phyloP scores from a whole-genome alignment of 2,113 vertebrate species.

The Entosphenus tridentatus region DNA sequence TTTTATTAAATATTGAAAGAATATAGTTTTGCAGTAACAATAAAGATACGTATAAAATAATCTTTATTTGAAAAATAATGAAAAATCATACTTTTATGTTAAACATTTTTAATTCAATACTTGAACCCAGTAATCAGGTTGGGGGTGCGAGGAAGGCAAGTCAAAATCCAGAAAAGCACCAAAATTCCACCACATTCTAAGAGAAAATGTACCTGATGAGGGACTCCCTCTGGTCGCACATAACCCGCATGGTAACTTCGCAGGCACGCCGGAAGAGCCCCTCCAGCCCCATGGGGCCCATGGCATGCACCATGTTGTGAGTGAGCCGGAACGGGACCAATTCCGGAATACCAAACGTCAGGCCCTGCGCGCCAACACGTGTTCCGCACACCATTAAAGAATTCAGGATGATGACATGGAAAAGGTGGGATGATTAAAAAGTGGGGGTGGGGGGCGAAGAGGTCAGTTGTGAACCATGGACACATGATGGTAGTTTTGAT shows the following conservation, averaged over 20 bases:
- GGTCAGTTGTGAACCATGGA: too few species aligned
- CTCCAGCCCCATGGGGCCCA: constrained; percentile 95
- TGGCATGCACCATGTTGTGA: constrained; percentile 91
- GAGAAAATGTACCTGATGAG: constrained; percentile 51
- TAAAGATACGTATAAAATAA: background rate
- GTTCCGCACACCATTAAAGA: background rate
- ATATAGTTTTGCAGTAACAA: background rate
- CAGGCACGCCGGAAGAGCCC: constrained; percentile 89
- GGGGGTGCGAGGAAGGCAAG: too few species aligned
- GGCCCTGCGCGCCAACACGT: constrained; percentile 29
- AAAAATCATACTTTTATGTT: constrained; percentile 1
- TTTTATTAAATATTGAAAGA: background rate
- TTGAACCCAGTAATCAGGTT: too few species aligned
- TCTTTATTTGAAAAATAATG: background rate
- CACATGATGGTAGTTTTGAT: too few species aligned
- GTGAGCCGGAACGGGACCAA: constrained; percentile 92
- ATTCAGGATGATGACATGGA: too few species aligned
- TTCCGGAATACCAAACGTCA: constrained; percentile 90
- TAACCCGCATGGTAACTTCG: constrained; percentile 72
- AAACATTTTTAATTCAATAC: too few species aligned
- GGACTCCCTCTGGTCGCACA: constrained; percentile 80
- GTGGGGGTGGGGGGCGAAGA: too few species aligned
- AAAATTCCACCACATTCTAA: too few species aligned
- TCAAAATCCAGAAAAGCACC: too few species aligned
- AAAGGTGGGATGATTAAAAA: too few species aligned